A percentile compares a stretch with the other conserved stretches of the same genome.
These are phyloP conservation scores for Pygocentrus nattereri DNA, from an alignment of 2,797 vertebrate species.

Conservation along the genomic window DNA sequence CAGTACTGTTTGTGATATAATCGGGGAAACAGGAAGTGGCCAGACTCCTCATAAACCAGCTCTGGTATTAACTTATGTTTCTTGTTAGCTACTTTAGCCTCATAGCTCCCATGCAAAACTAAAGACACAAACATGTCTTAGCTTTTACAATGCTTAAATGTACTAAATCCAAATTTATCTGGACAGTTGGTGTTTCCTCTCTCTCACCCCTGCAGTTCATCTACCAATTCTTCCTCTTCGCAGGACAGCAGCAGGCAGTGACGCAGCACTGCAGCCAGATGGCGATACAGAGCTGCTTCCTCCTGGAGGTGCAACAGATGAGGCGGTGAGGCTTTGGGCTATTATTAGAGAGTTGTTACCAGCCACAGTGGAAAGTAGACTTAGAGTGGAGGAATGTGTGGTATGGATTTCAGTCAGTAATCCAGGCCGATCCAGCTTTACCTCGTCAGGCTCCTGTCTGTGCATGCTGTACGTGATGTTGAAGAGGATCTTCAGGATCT, in stretches of 20 bases:
- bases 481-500: slow-evolving; percentile 84
- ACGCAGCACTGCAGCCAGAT: slow-evolving; percentile 80
- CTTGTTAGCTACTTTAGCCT: no score
- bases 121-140: no score
- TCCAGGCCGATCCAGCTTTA: slow-evolving; percentile 53
- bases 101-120: no score
- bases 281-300: slow-evolving; percentile 79
- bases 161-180: neutral
- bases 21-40: no score
- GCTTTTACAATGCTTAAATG: no score
- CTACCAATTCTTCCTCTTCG: slow-evolving; percentile 70
- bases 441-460: slow-evolving; percentile 78
- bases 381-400: neutral
- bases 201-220: slow-evolving; percentile 83
- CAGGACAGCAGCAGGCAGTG: slow-evolving; percentile 80
- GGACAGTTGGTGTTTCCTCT: slow-evolving; percentile 59
- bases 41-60: no score
- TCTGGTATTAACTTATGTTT: no score
- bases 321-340: slow-evolving; percentile 3
- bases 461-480: slow-evolving; percentile 80
- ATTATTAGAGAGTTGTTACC: slow-evolving; percentile 15
- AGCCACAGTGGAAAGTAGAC: slow-evolving; percentile 26
- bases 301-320: slow-evolving; percentile 63
- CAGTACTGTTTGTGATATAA: no score
- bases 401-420: slow-evolving; percentile 4